These are phyloP conservation scores for Alosa sapidissima DNA, from an alignment of 2,797 vertebrate species.

Conservation along the genomic window DNA sequence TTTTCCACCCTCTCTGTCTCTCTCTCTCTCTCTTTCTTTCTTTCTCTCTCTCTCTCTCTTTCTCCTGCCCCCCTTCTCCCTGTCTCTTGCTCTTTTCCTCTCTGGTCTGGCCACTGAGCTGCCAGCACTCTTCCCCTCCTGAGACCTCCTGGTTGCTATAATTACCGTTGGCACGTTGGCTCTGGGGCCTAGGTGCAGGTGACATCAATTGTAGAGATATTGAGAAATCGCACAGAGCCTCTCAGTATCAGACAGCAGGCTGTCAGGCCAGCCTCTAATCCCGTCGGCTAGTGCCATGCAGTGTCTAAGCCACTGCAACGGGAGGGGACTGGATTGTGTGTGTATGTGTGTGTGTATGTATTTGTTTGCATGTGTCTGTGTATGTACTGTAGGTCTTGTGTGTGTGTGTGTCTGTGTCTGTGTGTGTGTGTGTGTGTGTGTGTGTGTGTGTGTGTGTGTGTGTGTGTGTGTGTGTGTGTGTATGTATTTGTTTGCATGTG, in stretches of 20 bases:
- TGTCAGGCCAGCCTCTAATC: constrained; percentile 62
- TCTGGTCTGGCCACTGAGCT: constrained; percentile 64
- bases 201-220: constrained; percentile 66
- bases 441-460: too few relatives aligned
- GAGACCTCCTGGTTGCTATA: constrained; percentile 67
- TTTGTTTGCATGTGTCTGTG: too few relatives aligned
- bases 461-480: neutral
- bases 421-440: too few relatives aligned
- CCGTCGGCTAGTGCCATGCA: constrained; percentile 50
- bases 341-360: too few relatives aligned
- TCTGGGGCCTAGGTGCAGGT: constrained; percentile 72
- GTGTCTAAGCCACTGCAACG: constrained; percentile 45
- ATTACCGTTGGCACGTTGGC: constrained; percentile 76
- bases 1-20: constrained; percentile 53
- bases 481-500: neutral
- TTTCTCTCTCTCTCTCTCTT: constrained; percentile 42
- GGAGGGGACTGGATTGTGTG: constrained; percentile 37
- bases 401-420: too few relatives aligned
- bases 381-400: too few relatives aligned
- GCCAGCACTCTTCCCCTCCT: constrained; percentile 62
- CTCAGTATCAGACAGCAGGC: constrained; percentile 54
- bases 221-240: constrained; percentile 61
- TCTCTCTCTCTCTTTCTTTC: constrained; percentile 43
- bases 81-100: constrained; percentile 34
- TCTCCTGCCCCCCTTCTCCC: constrained; percentile 24